Evolutionary conservation across 2,797 vertebrate genomes (phyloP).

Genomic region (Macrochelys suwanniensis): DNA sequence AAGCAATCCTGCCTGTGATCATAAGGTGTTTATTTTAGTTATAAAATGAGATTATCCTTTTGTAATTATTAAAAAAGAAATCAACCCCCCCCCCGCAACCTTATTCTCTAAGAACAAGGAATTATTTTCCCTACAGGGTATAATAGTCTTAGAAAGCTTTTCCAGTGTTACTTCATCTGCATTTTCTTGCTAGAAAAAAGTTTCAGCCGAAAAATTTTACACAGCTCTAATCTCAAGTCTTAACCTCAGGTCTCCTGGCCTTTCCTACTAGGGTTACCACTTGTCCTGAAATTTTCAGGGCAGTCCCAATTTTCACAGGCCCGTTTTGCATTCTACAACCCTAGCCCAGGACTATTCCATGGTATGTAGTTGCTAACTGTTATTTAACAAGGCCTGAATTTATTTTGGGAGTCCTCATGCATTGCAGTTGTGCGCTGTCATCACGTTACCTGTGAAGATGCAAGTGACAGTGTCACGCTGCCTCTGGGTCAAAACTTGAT

Average conservation of each 20-base stretch:
- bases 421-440: neutral
- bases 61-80: neutral
- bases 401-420: neutral
- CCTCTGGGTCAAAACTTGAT: neutral
- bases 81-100: neutral
- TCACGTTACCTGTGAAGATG: neutral
- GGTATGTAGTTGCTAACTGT: neutral
- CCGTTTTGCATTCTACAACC: neutral
- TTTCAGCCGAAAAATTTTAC: too few species aligned
- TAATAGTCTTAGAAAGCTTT: neutral
- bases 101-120: constrained; percentile 15
- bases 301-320: neutral
- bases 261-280: neutral
- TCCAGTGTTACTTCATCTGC: neutral
- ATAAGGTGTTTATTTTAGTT: constrained; percentile 10
- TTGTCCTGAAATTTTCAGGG: neutral
- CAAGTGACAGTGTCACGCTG: neutral
- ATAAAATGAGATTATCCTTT: neutral
- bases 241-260: neutral
- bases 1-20: constrained; percentile 28
- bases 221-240: neutral
- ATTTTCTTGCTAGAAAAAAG: too few species aligned
- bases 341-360: fast-evolving
- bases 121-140: constrained; percentile 34
- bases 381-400: neutral